phyloP scores from a whole-genome alignment of 2,888 invertebrate genomes.

The Drosophila parthenogenetica region DNA sequence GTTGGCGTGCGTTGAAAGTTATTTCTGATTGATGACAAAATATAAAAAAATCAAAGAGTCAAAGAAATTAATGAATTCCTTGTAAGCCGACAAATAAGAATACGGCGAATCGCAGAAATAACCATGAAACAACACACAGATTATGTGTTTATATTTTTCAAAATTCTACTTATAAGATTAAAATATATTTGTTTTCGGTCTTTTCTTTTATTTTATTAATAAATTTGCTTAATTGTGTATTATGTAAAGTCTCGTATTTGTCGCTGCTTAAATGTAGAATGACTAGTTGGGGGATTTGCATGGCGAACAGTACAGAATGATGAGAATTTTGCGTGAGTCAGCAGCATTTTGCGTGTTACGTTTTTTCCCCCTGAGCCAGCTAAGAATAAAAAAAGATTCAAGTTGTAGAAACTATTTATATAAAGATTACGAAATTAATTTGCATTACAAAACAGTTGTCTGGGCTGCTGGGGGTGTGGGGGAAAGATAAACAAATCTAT shows the following conservation, averaged over 20 bases:
- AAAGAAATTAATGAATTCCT: conserved; percentile 76
- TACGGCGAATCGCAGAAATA: conserved; percentile 41
- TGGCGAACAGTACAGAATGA: conserved; percentile 37
- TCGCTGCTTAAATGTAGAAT: conserved; percentile 32
- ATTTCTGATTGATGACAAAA: conserved; percentile 81
- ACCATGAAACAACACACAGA: conserved; percentile 38
- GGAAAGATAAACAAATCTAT: conserved; percentile 22
- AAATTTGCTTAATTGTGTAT: conserved; percentile 64
- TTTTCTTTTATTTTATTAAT: not conserved
- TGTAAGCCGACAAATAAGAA: conserved; percentile 58
- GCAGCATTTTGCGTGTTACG: conserved; percentile 50
- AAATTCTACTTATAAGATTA: conserved; percentile 27
- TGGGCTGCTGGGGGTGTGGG: not conserved
- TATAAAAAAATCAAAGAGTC: conserved; percentile 52
- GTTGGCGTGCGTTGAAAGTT: conserved; percentile 75
- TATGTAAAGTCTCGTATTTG: conserved; percentile 61
- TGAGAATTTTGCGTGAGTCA: conserved; percentile 60
- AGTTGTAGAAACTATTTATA: conserved; percentile 50
- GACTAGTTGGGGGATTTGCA: conserved; percentile 65
- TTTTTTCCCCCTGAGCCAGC: conserved; percentile 21
- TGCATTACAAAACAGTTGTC: conserved; percentile 63
- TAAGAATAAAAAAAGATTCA: not conserved
- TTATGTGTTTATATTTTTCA: conserved; percentile 47
- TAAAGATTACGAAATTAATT: conserved; percentile 67
- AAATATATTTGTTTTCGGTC: conserved; percentile 58